Evolutionary conservation across 2,113 vertebrate genomes (phyloP), one percentile per base, ranked within the genome.

Genomic region (Oncorhynchus gorbuscha): DNA sequence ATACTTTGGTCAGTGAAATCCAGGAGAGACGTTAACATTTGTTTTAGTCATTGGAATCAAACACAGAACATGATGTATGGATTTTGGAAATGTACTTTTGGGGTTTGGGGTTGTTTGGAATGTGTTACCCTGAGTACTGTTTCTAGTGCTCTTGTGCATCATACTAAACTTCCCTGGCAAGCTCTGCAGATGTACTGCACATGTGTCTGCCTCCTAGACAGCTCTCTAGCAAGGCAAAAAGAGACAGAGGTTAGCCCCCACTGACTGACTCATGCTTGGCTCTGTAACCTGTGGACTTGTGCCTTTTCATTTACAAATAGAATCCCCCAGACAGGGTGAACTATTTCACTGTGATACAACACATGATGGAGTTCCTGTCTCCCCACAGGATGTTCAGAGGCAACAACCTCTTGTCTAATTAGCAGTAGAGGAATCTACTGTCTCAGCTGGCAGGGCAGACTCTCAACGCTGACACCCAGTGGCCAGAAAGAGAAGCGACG

Each of bases 381-480:
- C 16, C 51, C 51, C 51, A 55, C 51, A 62, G 69, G 77, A 81
- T 82, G 80, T 74, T 75, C 74, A 22, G 59, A 8, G 59, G 18
- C n/a, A 62, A 62, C 59, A 22, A 62, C 59, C 59, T 62, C 18
- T 62, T 62, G 77, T 84, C 83, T 79, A 84, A 84, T 84, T 81
- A 84, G 79, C 9, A 11, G 39, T 79, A 82, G 72, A 81, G 69
- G 83, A 79, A 82, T 79, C 83, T 81, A 72, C 79, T 59, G 78
- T 75, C 69, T 22, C 74, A 81, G 76, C 62, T 75, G 81, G 74
- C 79, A 76, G 28, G 51, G 16, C 3, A 76, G 67, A 32, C 81
- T 81, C 35, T 6, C 71, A 35, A 66, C 62, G 62, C 73, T 69
- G 83, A 75, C 79, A 71, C 74, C 79, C 76, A 65, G 81, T 86